phyloP scores from a whole-genome alignment of 2,888 invertebrate genomes.

The Ischnus inquisitorius region DNA sequence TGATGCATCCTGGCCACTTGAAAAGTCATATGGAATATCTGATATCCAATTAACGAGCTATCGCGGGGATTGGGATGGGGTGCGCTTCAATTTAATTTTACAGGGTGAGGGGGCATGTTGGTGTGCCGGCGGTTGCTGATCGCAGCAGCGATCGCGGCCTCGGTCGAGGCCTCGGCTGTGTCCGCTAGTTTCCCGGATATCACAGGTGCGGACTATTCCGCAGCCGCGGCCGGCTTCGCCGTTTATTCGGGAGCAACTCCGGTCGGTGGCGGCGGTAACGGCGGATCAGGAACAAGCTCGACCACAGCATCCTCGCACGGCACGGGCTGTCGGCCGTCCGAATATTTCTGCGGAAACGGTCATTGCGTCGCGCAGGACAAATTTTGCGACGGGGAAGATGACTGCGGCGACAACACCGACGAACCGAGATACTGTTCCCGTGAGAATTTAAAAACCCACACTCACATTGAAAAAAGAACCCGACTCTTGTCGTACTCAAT shows the following conservation, averaged over 20 bases:
- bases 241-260: slow-evolving; percentile 74
- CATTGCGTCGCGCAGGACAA: slow-evolving; percentile 91
- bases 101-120: slow-evolving; percentile 84
- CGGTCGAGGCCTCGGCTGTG: slow-evolving; percentile 79
- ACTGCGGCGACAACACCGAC: slow-evolving; percentile 93
- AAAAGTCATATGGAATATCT: slow-evolving; percentile 11
- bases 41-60: background rate
- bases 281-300: slow-evolving; percentile 61
- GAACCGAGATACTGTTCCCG: slow-evolving; percentile 92
- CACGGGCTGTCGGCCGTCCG: slow-evolving; percentile 85
- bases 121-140: slow-evolving; percentile 84
- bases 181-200: slow-evolving; percentile 78
- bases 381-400: slow-evolving; percentile 92
- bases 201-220: slow-evolving; percentile 61
- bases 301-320: slow-evolving; percentile 58
- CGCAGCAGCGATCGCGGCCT: slow-evolving; percentile 84
- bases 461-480: slow-evolving; percentile 15
- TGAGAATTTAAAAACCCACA: slow-evolving; percentile 86
- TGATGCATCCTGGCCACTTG: background rate
- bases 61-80: background rate
- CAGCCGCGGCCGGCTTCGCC: slow-evolving; percentile 72
- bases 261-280: slow-evolving; percentile 66
- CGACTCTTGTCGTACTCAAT: slow-evolving; percentile 22
- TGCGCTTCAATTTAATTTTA: slow-evolving; percentile 35
- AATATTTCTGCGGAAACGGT: slow-evolving; percentile 85